Base-by-base conservation (phyloP, 2,888 invertebrate genomes). In the Pinctada fucata region DNA sequence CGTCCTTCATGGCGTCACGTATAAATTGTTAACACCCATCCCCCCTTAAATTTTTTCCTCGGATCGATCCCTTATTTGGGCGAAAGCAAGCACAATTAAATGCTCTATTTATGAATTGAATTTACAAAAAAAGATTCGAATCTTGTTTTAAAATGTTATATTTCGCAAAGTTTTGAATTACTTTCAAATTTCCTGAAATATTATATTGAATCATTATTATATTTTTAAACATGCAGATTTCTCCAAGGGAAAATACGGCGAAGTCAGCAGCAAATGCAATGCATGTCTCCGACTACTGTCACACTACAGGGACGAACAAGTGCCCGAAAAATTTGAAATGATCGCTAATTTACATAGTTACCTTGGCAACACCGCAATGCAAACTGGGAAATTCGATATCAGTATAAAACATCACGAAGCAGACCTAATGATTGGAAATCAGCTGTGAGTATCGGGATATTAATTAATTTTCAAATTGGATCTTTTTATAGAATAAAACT, bases 281-380 rank as follows among this genome's bases (percentile, higher is more conserved):
- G 75, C 75, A 1, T 87, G 90, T 75, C 83, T 91, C 75, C 84
- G 86, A 65, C 84, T 90, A 2, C 87, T 91, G 4, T 84, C 88
- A 3, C 85, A 86, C 45, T 87, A 86, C 79, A 79, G 86, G 1
- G 87, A 89, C 3, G 86, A 87, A 3, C 84, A 87, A 64, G 81
- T 90, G 13, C 82, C 88, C 49, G 88, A 88, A 63, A 89, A 88
- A 80, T 72, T 81, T 74, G 88, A 86, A 13, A 72, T 90, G n/a
- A 78, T 88, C 6, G 87, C 88, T 45, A 88, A 85, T 70, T 78
- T 91, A 45, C 85, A 91, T 80, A 88, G 89, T 82, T 86, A 82
- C 70, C 87, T 90, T 76, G 91, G 91, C 6, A 91, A 91, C 84
- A 85, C 88, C 48, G 84, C 88, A 71, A 83, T 91, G 77, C 88